Base-by-base conservation (phyloP, 2,888 invertebrate species). In the Chymomyza fuscimana region DNA sequence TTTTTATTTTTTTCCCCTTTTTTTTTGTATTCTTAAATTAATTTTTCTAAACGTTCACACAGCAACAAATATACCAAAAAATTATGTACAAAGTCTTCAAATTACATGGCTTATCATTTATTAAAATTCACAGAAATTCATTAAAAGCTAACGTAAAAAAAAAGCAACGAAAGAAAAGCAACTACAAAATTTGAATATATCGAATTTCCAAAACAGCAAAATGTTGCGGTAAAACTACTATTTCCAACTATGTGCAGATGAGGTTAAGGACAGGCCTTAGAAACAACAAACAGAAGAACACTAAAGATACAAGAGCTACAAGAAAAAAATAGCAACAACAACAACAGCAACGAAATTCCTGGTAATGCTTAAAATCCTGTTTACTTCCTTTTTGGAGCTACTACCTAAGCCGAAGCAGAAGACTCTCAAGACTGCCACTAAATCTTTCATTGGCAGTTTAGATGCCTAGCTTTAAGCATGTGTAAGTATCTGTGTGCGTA, bases 331-430 rank as follows among this genome's bases (percentile, higher is more conserved):
- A 19, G 25, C 29, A 32, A 51, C 51, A 19, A 36, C 54, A 63
- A 54, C 25, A 65, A 1, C 22, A 62, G 54, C 59, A 56, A 29
- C 58, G 59, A 67, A 79, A 82, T 82, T 82, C 87, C 72, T 76
- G 87, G 82, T 82, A 87, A 87, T 87, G 78, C 87, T 80, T 72
- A 85, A 54, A 82, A 87, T 82, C 82, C 82, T 87, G 82, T 82
- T 82, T 82, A 87, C 87, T 82, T 87, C 87, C 87, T 82, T 75
- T 86, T 71, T 69, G 54, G 22, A 80, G 85, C 82, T 85, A 82
- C 82, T 82, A 85, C 82, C 87, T 82, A 87, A 82, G 85, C 81
- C 77, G 67, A 72, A 51, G 67, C 32, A 62, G 66, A 74, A 84
- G 79, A 81, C 59, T 54, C 69, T 68, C 32, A 54, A 54, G 16